Evolutionary conservation across 2,797 vertebrate genomes (phyloP).

Genomic region (Loriculus beryllinus): DNA sequence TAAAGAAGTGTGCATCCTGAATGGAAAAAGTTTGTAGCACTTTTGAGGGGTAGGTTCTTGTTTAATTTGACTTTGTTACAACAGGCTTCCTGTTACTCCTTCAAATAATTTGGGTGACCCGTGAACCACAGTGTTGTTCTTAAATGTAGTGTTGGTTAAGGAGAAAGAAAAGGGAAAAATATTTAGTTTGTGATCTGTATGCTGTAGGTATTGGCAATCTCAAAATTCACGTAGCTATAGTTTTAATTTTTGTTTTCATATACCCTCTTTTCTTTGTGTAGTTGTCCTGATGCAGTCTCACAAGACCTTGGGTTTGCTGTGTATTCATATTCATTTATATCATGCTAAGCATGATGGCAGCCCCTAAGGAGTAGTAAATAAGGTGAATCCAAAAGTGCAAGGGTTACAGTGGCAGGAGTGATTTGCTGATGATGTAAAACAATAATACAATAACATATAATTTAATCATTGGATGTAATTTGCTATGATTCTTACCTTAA

Average conservation of each 20-base stretch:
- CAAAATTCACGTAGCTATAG: background rate
- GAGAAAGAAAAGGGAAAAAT: background rate
- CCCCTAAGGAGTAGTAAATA: background rate
- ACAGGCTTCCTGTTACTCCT: background rate
- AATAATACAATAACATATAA: background rate
- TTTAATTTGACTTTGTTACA: background rate
- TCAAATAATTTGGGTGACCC: background rate
- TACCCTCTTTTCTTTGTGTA: background rate
- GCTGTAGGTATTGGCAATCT: background rate
- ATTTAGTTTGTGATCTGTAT: background rate
- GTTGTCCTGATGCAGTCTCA: background rate
- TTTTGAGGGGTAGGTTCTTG: background rate
- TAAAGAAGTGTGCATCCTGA: background rate
- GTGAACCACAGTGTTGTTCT: background rate
- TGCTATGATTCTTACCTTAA: background rate
- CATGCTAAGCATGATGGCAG: background rate
- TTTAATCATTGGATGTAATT: background rate
- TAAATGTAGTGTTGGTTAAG: background rate
- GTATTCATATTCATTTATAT: fast-evolving
- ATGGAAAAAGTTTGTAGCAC: background rate
- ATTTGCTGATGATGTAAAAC: background rate
- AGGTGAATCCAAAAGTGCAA: background rate
- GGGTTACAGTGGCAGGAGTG: background rate
- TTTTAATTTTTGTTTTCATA: background rate
- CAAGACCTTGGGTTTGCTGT: background rate